Base-by-base conservation (phyloP, 2,888 invertebrate species). In the Hybos culiciformis region DNA sequence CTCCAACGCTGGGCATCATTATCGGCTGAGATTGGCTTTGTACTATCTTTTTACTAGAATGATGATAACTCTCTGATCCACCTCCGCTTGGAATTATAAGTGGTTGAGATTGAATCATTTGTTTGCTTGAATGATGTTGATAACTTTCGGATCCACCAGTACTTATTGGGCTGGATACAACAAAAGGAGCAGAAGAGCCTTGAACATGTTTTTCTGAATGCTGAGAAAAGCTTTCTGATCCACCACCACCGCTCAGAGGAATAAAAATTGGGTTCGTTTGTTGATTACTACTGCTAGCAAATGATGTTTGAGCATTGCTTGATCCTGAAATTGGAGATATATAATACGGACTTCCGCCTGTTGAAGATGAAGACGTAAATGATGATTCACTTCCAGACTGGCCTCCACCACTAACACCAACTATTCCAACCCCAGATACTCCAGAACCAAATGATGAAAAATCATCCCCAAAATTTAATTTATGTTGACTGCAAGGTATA, bases 51-150 rank as follows among this genome's bases (percentile, higher is more conserved):
- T 60, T 58, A 41, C 54, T 51, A 38, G 57, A 58, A 41, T 57
- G 60, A 14, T 56, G 47, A 38, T 54, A 62, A 7, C 55, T 57
- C 44, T 60, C 54, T 3, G 60, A 57, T 20, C 56, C 56, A 20
- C 53, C 54, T 23, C 40, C 21, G 44, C 59, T 40, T 41, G 55
- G 32, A 47, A 48, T 14, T n/a, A 53, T 53, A 3, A 51, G 45
- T 3, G 56, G 43, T 42, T 54, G 58, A 20, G 51, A 51, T 6
- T 54, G 54, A 1, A 54, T 45, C 5, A 17, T n/a, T n/a, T 43
- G 42, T 41, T 46, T 49, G 43, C 50, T 47, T 19, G 50, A 50
- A 39, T 50, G 52, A 23, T 43, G 46, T 2, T 46, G 37, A 42
- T 45, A 52, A 21, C 51, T 48, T 24, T 51, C 51, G 9, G 50